A percentile compares a stretch with the other conserved stretches of the same genome.
phyloP scores from a whole-genome alignment of 2,888 invertebrate species.

The Patella ulyssiponensis region DNA sequence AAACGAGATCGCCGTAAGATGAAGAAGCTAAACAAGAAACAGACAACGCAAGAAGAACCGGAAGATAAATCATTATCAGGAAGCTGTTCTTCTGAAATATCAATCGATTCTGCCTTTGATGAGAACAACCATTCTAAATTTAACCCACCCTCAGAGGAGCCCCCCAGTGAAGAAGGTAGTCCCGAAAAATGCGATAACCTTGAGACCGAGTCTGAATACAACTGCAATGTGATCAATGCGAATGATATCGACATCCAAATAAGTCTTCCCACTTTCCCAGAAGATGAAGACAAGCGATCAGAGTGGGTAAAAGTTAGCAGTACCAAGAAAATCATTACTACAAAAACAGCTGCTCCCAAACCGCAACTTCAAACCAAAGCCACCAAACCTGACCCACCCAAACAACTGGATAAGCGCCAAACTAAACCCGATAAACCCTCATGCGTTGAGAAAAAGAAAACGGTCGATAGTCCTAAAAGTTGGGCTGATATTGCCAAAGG shows the following conservation, averaged over 20 bases:
- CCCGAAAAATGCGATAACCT: background rate
- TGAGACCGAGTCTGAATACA: background rate
- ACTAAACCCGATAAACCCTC: background rate
- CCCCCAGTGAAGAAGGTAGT: background rate
- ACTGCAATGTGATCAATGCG: too few species aligned
- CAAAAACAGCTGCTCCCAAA: background rate
- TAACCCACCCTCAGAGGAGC: background rate
- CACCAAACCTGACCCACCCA: background rate
- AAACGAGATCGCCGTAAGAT: constrained; percentile 45
- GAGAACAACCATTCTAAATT: background rate
- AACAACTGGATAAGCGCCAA: background rate
- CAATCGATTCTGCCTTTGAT: background rate
- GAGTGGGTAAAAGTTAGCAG: background rate
- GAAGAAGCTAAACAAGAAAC: constrained; percentile 17
- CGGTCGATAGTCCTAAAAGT: constrained; percentile 18
- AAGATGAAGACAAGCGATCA: background rate
- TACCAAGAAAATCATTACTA: background rate
- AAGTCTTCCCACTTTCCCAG: background rate
- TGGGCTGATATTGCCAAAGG: constrained; percentile 41
- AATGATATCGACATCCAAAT: too few species aligned
- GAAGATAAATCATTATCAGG: background rate
- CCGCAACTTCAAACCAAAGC: background rate
- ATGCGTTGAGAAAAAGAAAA: background rate
- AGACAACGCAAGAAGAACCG: background rate
- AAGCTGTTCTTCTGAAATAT: background rate